These are phyloP conservation scores for Xestia xanthographa DNA, from an alignment of 2,888 invertebrate genomes.

Conservation along the genomic window DNA sequence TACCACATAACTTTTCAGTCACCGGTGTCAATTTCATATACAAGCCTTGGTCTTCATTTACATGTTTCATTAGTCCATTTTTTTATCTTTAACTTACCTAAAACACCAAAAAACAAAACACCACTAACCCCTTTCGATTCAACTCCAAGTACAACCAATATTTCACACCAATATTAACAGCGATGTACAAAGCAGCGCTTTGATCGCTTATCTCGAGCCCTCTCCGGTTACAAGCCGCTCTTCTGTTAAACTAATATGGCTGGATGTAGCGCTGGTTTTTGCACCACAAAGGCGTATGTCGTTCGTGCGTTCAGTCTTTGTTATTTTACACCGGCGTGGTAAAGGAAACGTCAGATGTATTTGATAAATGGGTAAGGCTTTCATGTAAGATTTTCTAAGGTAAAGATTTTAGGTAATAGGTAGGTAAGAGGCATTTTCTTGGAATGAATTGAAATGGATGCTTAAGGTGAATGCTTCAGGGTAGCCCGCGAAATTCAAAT, in stretches of 20 bases:
- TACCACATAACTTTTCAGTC: background rate
- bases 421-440: conserved; percentile 34
- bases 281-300: conserved; percentile 59
- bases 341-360: conserved; percentile 53
- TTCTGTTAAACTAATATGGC: conserved; percentile 63
- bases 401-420: conserved; percentile 47
- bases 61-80: no score
- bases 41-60: background rate
- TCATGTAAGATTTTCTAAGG: conserved; percentile 25
- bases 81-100: background rate
- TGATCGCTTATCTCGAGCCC: conserved; percentile 61
- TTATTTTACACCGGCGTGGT: conserved; percentile 57
- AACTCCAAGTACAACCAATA: conserved; percentile 43
- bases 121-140: conserved; percentile 1
- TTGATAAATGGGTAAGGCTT: conserved; percentile 51
- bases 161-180: conserved; percentile 56
- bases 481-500: no score
- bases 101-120: conserved; percentile 25
- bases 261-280: conserved; percentile 62
- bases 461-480: no score
- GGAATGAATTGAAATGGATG: conserved; percentile 6
- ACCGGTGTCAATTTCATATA: background rate
- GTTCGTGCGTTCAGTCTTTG: conserved; percentile 52
- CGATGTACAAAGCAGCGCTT: conserved; percentile 61
- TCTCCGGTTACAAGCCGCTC: conserved; percentile 59